Evolutionary conservation across 2,113 vertebrate genomes (phyloP).

Genomic region (Scatophagus argus): DNA sequence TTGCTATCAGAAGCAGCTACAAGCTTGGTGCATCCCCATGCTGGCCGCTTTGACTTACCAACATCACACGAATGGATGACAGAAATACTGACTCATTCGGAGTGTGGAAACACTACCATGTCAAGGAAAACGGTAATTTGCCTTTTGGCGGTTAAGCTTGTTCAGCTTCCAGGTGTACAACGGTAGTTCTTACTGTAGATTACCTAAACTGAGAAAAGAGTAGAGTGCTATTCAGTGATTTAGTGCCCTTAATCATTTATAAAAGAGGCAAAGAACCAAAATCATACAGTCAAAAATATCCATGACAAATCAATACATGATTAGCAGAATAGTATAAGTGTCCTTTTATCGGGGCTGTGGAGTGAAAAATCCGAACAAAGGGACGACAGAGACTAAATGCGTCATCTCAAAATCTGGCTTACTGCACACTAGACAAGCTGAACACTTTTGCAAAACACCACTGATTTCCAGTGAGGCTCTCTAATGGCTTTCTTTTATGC

Average conservation of each 20-base stretch:
- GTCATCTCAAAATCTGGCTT: slow-evolving; percentile 5
- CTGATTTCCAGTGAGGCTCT: slow-evolving; percentile 54
- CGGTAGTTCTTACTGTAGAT: not conserved
- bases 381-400: not conserved
- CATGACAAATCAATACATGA: slow-evolving; percentile 15
- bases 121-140: not conserved
- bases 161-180: not conserved
- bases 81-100: slow-evolving; percentile 10
- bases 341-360: not conserved
- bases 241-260: not conserved
- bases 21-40: slow-evolving; percentile 17
- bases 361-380: not conserved
- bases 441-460: slow-evolving; percentile 34
- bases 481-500: slow-evolving; percentile 43
- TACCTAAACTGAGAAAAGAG: not conserved
- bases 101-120: slow-evolving; percentile 8
- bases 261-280: not conserved
- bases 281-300: not conserved
- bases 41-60: slow-evolving; percentile 6
- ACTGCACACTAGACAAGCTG: not conserved
- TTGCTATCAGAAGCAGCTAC: slow-evolving; percentile 68
- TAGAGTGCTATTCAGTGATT: too few relatives aligned
- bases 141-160: not conserved
- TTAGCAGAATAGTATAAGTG: not conserved
- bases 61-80: not conserved